Evolutionary conservation across 1,140 invertebrate genomes (phyloP), one percentile per base, ranked within the genome.

Genomic region (Delia radicum): DNA sequence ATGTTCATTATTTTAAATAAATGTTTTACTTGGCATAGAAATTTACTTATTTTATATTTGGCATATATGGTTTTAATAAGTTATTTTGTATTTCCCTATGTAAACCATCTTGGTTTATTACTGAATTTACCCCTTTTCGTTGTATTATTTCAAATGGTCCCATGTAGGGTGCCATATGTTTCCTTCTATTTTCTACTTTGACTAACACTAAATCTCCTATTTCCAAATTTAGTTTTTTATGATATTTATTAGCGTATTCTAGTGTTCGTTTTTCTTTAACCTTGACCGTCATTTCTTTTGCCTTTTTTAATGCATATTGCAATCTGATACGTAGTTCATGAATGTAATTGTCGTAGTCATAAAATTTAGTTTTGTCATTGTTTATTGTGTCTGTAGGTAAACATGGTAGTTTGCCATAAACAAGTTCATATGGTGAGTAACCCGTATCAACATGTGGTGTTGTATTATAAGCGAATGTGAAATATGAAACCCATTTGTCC

Each of bases 341-440:
- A 6, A 55, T 8, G 21, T 55, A 55, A 21, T 55, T 21, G 18
- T 55, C 46, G 18, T 55, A 55, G 8, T 55, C 18, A 18, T 55
- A 55, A 42, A 42, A 42, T 42, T 42, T 42, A 15, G 18, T 55
- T 55, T 55, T 55, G 48, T 55, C 18, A 21, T 18, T 55, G n/a
- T 37, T 81, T 69, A 76, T 27, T 29, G 67, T 48, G 13, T 61
- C 73, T 21, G 10, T 8, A 18, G 73, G 48, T 21, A 74, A 13
- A 21, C 15, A 5, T 55, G 48, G 46, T 48, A 74, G n/a, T 48
- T 74, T 74, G 15, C 73, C 73, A 74, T 83, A 87, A 15, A 88
- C 7, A 13, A 89, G 21, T 78, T 87, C 83, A 74, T 83, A 87
- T 2, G 88, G 87, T 2, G 83, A 83, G 15, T 75, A 87, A 5